Percentiles rank a stretch among this genome's conserved stretches.
phyloP scores from a whole-genome alignment of 2,888 invertebrate species.

The Campoplex nolae region DNA sequence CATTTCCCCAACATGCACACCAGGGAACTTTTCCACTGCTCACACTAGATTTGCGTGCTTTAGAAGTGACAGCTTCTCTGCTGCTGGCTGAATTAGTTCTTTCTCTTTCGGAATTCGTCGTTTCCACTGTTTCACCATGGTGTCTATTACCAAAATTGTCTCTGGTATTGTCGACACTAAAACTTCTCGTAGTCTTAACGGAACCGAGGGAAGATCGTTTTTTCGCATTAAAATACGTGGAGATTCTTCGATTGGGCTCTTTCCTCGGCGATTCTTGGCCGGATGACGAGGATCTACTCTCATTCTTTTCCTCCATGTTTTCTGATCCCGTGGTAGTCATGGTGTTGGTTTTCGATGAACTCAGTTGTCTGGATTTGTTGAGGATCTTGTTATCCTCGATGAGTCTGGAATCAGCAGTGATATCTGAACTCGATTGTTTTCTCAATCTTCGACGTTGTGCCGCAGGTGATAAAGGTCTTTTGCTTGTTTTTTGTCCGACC shows the following conservation, averaged over 20 bases:
- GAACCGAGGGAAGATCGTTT: slow-evolving; percentile 79
- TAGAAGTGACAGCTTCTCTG: slow-evolving; percentile 85
- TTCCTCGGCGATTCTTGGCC: slow-evolving; percentile 84
- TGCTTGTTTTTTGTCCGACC: slow-evolving; percentile 50
- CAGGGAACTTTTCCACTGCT: slow-evolving; percentile 91
- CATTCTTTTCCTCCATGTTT: slow-evolving; percentile 78
- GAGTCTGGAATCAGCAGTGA: slow-evolving; percentile 65
- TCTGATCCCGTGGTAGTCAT: slow-evolving; percentile 68
- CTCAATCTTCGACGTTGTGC: slow-evolving; percentile 74
- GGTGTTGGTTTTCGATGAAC: slow-evolving; percentile 58
- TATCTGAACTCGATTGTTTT: slow-evolving; percentile 75
- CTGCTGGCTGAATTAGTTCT: slow-evolving; percentile 88
- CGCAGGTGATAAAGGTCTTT: slow-evolving; percentile 66
- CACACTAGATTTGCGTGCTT: slow-evolving; percentile 88
- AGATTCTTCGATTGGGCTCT: slow-evolving; percentile 74
- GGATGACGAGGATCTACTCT: slow-evolving; percentile 83
- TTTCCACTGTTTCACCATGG: slow-evolving; percentile 70
- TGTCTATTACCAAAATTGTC: slow-evolving; percentile 59
- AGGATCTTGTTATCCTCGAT: slow-evolving; percentile 63
- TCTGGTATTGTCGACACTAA: slow-evolving; percentile 75
- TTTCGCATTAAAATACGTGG: slow-evolving; percentile 79
- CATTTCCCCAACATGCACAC: slow-evolving; percentile 95
- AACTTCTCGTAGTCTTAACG: slow-evolving; percentile 76
- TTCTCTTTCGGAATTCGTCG: slow-evolving; percentile 87
- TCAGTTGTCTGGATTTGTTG: slow-evolving; percentile 64